Percentiles rank a stretch among this genome's conserved stretches.
Conservation (phyloP, 2,113 vertebrate genomes). For the Vidua macroura region DNA sequence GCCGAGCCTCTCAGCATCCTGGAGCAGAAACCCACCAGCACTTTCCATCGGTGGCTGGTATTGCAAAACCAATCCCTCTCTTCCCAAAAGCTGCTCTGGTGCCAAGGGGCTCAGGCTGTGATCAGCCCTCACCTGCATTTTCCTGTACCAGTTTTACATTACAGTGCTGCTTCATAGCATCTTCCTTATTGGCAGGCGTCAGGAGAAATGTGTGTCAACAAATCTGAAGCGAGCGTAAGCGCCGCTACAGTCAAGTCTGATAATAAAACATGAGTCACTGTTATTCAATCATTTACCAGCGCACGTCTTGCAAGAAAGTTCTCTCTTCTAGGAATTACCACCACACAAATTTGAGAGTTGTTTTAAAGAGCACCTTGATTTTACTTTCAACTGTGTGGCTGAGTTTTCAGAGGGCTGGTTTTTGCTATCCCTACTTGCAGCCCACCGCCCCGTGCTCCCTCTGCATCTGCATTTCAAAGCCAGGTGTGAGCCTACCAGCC, state of each 20-base stretch:
- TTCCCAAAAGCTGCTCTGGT: not conserved
- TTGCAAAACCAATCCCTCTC: fast-evolving
- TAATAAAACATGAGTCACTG: constrained; percentile 30
- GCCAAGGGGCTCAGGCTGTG: not conserved
- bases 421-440: not conserved
- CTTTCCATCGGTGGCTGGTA: not conserved
- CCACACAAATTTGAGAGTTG: not conserved
- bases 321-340: not conserved
- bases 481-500: not conserved
- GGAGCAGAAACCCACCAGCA: not conserved
- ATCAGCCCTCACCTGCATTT: not conserved
- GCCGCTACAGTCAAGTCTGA: not conserved
- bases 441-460: fast-evolving
- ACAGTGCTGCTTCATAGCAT: not conserved
- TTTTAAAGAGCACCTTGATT: not conserved
- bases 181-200: not conserved
- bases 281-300: not conserved
- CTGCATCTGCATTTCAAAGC: not conserved
- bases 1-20: not conserved
- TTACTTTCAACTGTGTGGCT: not conserved
- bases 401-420: not conserved
- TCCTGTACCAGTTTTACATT: not conserved
- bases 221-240: not conserved
- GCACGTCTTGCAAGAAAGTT: not conserved
- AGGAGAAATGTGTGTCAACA: not conserved